Conservation (phyloP, 2,113 vertebrate species). For the Sakesphorus luctuosus region DNA sequence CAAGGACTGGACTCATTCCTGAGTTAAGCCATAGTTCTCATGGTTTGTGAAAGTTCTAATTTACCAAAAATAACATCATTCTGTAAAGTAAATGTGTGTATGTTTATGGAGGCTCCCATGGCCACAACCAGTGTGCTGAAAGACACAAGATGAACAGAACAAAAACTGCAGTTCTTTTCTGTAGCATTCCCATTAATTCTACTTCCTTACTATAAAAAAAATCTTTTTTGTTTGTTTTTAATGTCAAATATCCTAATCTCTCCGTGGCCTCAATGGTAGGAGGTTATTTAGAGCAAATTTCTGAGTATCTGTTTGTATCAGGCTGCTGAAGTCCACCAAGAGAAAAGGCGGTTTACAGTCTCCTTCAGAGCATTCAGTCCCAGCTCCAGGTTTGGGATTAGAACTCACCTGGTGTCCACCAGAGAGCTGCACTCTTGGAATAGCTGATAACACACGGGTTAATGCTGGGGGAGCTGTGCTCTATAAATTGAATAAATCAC, state of each 20-base stretch:
- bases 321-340: neutral
- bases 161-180: neutral
- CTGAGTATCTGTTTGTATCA: neutral
- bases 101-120: neutral
- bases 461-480: neutral
- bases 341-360: neutral
- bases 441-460: neutral
- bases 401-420: neutral
- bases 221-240: too few species aligned
- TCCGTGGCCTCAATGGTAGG: neutral
- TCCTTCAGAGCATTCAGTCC: neutral
- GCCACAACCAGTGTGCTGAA: neutral
- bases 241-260: neutral
- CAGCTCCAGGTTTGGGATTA: neutral
- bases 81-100: neutral
- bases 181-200: neutral
- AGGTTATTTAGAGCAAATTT: neutral
- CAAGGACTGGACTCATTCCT: neutral
- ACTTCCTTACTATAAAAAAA: neutral
- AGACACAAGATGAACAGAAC: neutral
- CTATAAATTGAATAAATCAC: slow-evolving; percentile 13
- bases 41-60: neutral
- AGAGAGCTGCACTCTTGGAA: neutral
- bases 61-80: neutral
- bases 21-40: neutral